Conservation (phyloP, 2,113 vertebrate genomes). For the Empidonax traillii region DNA sequence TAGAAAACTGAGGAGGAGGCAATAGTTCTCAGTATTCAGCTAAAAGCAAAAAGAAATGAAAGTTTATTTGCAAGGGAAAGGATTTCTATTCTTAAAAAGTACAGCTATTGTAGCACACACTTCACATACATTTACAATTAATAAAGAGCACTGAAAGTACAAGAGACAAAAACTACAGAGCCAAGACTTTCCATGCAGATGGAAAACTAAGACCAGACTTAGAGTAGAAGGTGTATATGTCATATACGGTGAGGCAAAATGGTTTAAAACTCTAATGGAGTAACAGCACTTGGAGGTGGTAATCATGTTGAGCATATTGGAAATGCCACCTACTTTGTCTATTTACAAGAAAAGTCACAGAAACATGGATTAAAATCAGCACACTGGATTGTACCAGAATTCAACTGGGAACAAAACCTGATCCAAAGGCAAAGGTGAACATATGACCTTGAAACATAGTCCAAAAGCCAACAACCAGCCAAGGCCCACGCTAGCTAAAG, state of each 20-base stretch:
- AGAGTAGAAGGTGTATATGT: not conserved
- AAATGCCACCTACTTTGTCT: not conserved
- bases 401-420: not conserved
- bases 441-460: not conserved
- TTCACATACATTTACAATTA: not conserved
- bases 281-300: not conserved
- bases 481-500: not conserved
- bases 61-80: not conserved
- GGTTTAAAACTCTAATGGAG: not conserved
- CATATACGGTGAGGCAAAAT: not conserved
- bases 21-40: not conserved
- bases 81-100: not conserved
- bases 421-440: not conserved
- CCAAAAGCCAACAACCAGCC: not conserved
- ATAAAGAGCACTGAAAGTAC: not conserved
- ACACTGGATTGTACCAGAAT: not conserved
- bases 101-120: not conserved
- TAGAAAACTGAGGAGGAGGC: not conserved
- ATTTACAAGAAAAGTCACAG: not conserved
- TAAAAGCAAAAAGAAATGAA: not conserved
- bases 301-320: accelerated
- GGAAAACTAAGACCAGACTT: not conserved
- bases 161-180: not conserved
- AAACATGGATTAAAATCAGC: not conserved
- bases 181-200: not conserved